Base-by-base conservation (phyloP, 2,797 vertebrate species). In the Mormyrus hasselquistii region DNA sequence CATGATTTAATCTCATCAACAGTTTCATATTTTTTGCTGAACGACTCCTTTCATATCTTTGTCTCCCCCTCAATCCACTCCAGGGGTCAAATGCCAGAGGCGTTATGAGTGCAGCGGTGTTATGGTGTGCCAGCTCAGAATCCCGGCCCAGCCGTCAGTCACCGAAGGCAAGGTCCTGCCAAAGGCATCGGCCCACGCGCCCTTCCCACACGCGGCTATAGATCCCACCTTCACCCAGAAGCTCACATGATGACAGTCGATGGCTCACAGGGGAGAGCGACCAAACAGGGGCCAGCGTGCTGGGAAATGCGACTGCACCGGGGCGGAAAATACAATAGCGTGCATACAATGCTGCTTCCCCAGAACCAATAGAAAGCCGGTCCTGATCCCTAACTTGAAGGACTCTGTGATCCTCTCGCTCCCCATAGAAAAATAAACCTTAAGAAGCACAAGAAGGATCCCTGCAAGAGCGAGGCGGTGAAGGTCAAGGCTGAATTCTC, bases 401-500 rank as follows among this genome's bases (percentile, higher is more conserved):
- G 69, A 34, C 29, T 16, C 59, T 25, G 59, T 38, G 12, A 16
- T 8, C 65, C 65, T 14, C 6, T 10, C 10, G 4, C 2, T 25
- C 62, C 14, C 22, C 25, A 0, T 65, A 57, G 9, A 38, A 34
- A 57, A 41, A 57, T 34, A 29, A 34, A 10, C 52, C 25, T n/a
- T 55, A 7, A 55, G 25, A 55, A 34, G 14, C 34, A 22, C 38
- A 6, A 19, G 7, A n/a, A 47, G 47, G 47, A 84, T n/a, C 41
- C 41, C 79, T n/a, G 34, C 1, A 22, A 22, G 41, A 4, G 19
- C 2, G 12, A 14, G 10, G 9, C 7, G 38, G 19, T n/a, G 82
- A 41, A 52, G 87, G 9, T 76, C 44, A 10, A 38, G 69, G 38
- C 52, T 52, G 47, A 49, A 25, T 10, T 92, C 96, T 93, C 93